Conservation (phyloP, 2,797 vertebrate genomes). For the Taenioides sp. region DNA sequence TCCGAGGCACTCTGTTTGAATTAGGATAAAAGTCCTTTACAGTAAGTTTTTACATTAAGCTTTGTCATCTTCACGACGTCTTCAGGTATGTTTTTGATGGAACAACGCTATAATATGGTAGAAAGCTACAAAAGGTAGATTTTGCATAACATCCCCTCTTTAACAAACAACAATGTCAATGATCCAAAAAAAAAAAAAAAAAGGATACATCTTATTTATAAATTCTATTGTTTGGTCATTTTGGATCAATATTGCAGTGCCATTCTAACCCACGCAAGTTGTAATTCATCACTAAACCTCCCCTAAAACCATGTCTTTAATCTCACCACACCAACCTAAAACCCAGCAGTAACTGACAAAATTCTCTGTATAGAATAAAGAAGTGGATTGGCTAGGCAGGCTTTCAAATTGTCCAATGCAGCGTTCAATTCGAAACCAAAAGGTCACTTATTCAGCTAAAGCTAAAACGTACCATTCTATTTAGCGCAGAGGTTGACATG, state of each 20-base stretch:
- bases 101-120: no score
- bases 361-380: not conserved
- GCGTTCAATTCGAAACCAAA: conserved; percentile 3
- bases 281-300: not conserved
- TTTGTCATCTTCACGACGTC: no score
- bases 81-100: no score
- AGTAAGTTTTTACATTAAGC: no score
- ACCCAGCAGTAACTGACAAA: not conserved
- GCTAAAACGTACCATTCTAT: conserved; percentile 31
- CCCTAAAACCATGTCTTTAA: not conserved
- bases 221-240: not conserved
- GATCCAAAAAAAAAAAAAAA: no score
- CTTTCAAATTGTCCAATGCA: not conserved
- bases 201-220: no score
- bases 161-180: no score
- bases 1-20: no score
- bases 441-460: conserved; percentile 32
- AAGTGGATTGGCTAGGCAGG: not conserved
- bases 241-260: not conserved
- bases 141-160: no score
- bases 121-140: no score
- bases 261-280: not conserved
- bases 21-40: no score
- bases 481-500: conserved; percentile 23
- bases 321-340: not conserved